Evolutionary conservation across 2,113 vertebrate genomes (phyloP).

Genomic region (Amazona vittata): DNA sequence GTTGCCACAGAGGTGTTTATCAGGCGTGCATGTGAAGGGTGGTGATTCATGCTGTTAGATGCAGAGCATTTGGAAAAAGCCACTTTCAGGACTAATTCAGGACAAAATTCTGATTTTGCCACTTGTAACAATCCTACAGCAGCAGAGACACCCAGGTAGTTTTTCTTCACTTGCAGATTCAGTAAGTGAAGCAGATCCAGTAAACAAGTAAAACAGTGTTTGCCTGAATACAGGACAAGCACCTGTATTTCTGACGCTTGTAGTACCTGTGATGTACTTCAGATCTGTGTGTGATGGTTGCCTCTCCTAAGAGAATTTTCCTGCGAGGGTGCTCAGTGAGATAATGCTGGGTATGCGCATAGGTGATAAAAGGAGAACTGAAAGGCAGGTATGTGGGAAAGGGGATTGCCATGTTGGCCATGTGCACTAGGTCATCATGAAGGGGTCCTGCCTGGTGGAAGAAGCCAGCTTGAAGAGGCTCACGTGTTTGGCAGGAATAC

Average conservation of each 20-base stretch:
- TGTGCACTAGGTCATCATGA: not conserved
- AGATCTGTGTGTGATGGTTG: accelerated
- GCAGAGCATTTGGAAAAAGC: not conserved
- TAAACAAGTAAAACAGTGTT: not conserved
- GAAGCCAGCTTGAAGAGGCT: not conserved
- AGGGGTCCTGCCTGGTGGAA: not conserved
- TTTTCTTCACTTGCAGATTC: not conserved
- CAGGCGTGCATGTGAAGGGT: accelerated
- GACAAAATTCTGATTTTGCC: not conserved
- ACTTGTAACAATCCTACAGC: not conserved
- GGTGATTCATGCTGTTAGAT: not conserved
- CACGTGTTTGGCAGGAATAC: accelerated
- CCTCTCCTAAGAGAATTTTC: not conserved
- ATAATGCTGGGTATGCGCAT: accelerated
- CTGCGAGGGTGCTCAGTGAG: not conserved
- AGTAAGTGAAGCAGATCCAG: not conserved
- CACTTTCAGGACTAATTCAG: not conserved
- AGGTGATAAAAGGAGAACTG: not conserved
- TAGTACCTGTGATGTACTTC: not conserved
- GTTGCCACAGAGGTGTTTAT: not conserved
- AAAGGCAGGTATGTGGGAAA: not conserved
- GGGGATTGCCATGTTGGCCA: accelerated
- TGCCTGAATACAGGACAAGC: not conserved
- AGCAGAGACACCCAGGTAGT: not conserved
- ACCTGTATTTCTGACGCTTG: not conserved